Conservation (phyloP, 2,113 vertebrate genomes). For the Abramis brama region DNA sequence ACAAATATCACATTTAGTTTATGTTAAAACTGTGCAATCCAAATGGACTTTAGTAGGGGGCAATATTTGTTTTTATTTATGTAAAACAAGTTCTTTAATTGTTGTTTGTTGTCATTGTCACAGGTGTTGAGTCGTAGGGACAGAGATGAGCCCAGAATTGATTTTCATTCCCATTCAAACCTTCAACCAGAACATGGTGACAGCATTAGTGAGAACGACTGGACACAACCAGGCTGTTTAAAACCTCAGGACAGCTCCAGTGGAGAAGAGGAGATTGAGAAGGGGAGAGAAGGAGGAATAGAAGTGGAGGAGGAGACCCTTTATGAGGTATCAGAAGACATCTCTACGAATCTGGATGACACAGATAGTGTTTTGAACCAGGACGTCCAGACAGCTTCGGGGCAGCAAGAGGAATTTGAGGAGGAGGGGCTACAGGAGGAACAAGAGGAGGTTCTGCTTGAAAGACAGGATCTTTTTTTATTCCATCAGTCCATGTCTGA, state of each 20-base stretch:
- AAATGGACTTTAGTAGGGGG: background rate
- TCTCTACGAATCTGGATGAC: conserved; percentile 2
- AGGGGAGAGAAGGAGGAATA: background rate
- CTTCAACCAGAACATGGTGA: conserved; percentile 2
- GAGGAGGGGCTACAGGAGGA: background rate
- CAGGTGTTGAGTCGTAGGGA: conserved; percentile 32
- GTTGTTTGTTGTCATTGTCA: background rate
- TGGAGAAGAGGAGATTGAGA: background rate
- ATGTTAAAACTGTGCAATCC: background rate
- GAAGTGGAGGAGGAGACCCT: conserved; percentile 6
- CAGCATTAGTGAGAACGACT: background rate
- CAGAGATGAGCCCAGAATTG: background rate
- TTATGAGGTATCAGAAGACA: conserved; percentile 22
- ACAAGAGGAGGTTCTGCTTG: conserved; percentile 1
- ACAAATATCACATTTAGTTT: background rate
- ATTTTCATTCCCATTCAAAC: background rate
- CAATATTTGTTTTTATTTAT: no score
- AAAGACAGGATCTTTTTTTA: background rate
- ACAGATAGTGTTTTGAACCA: background rate
- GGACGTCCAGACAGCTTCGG: background rate
- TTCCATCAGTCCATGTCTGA: background rate
- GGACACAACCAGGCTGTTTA: background rate
- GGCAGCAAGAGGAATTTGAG: background rate
- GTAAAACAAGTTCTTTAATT: background rate
- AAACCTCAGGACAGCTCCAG: conserved; percentile 1